Evolutionary conservation across 2,113 vertebrate species (phyloP).

Genomic region (Prietella phreatophila): DNA sequence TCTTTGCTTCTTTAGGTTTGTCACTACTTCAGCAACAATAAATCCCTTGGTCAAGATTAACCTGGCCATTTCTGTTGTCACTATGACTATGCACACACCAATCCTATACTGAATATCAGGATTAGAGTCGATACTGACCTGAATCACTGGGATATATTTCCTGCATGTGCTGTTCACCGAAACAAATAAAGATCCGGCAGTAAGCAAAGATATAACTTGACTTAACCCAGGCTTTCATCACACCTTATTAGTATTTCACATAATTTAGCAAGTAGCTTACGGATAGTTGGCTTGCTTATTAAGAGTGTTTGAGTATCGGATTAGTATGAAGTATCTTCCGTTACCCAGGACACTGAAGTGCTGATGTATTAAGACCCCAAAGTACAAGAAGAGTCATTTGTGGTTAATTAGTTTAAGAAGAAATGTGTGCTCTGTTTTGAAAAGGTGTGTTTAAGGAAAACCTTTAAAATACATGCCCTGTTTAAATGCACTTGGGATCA

Average conservation of each 20-base stretch:
- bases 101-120: background rate
- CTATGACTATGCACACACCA: background rate
- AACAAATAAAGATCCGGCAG: background rate
- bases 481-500: background rate
- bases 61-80: background rate
- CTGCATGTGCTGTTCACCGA: background rate
- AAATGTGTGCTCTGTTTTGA: background rate
- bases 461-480: background rate
- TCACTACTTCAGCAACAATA: conserved; percentile 14
- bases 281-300: background rate
- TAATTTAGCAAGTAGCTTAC: background rate
- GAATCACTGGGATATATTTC: background rate
- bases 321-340: conserved; percentile 4
- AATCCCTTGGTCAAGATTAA: background rate
- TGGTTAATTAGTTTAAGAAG: conserved; percentile 4
- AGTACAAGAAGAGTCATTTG: background rate
- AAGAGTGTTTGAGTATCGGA: background rate
- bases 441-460: background rate
- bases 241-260: background rate
- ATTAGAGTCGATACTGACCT: background rate
- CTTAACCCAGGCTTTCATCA: background rate
- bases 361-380: conserved; percentile 5
- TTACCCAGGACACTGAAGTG: background rate
- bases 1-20: conserved; percentile 22
- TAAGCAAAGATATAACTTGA: background rate